Conservation (phyloP, 2,113 vertebrate genomes). For the Limnothrissa miodon region DNA sequence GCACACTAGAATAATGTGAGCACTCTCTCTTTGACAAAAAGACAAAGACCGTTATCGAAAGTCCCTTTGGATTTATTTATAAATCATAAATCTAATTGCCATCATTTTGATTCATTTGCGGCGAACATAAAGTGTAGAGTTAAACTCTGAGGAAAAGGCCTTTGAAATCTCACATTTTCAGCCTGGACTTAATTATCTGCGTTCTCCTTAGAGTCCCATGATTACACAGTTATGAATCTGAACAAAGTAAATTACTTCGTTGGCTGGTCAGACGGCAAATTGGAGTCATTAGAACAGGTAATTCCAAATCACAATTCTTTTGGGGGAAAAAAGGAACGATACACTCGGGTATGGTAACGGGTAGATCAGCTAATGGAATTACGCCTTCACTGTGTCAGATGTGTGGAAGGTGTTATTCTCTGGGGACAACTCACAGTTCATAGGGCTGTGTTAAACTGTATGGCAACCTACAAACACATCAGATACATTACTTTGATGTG, state of each 20-base stretch:
- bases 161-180: slow-evolving; percentile 6
- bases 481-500: too few relatives aligned
- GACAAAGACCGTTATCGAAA: background rate
- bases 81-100: background rate
- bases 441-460: too few relatives aligned
- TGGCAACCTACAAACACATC: too few relatives aligned
- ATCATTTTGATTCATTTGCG: background rate
- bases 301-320: slow-evolving; percentile 37
- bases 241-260: slow-evolving; percentile 80
- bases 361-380: background rate
- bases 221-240: slow-evolving; percentile 66
- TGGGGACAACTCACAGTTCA: too few relatives aligned
- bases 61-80: background rate
- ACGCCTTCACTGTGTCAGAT: background rate
- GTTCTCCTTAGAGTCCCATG: slow-evolving; percentile 51
- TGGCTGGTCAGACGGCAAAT: slow-evolving; percentile 79
- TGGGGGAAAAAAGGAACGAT: background rate
- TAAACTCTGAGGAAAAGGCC: background rate
- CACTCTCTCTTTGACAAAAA: background rate
- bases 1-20: background rate
- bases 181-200: slow-evolving; percentile 46
- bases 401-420: too few relatives aligned
- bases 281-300: slow-evolving; percentile 54
- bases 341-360: background rate
- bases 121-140: background rate